These are phyloP conservation scores for Artibeus lituratus DNA, from an alignment of 2,797 vertebrate species.

Conservation along the genomic window DNA sequence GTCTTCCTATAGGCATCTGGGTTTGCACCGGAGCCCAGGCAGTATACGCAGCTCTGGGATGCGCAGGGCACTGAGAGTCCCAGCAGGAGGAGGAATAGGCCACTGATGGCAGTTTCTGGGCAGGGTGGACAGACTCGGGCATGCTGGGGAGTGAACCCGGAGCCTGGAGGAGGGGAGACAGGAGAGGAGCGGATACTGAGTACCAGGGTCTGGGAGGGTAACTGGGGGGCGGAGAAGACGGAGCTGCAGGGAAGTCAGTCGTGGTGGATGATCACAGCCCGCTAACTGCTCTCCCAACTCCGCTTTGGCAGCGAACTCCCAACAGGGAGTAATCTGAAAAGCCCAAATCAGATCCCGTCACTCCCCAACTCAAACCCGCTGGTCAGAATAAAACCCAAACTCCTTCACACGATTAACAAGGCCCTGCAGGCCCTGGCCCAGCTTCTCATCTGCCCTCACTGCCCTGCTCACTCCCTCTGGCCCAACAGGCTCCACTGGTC, in stretches of 20 bases:
- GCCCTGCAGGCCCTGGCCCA: not conserved
- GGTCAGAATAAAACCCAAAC: conserved; percentile 11
- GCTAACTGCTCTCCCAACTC: not conserved
- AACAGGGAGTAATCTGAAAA: not conserved
- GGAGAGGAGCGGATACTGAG: too few species aligned
- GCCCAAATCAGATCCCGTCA: not conserved
- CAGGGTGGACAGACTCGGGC: not conserved
- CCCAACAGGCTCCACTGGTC: not conserved
- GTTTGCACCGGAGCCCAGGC: not conserved
- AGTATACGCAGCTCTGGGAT: too few species aligned
- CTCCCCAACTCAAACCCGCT: conserved; percentile 9
- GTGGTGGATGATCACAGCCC: not conserved
- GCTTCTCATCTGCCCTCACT: not conserved
- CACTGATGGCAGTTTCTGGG: not conserved
- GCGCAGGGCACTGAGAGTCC: not conserved
- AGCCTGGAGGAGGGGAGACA: not conserved
- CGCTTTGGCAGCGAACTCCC: not conserved
- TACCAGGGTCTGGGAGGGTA: not conserved
- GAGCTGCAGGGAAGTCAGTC: not conserved
- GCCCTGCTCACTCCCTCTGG: not conserved
- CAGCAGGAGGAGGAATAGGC: not conserved
- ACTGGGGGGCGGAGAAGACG: not conserved
- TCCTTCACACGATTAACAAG: not conserved
- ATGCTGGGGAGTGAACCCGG: not conserved
- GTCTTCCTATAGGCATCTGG: not conserved